Evolutionary conservation across 2,797 vertebrate species (phyloP), one percentile per base, ranked within the genome.

Genomic region (Choloepus didactylus): DNA sequence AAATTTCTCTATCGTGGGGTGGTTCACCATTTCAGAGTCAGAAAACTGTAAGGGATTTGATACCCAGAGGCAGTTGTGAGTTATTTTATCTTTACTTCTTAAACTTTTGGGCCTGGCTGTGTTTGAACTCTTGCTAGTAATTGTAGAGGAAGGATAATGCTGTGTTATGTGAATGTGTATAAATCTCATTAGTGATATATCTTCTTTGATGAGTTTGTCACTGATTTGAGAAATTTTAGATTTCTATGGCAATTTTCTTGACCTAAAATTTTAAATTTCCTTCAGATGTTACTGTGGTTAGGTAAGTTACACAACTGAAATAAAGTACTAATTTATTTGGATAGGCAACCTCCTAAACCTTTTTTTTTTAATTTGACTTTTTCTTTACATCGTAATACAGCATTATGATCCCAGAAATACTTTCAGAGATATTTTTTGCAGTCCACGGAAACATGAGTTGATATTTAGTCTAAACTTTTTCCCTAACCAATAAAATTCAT

Each of bases 381-480:
- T 94, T 75, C 7, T 66, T 90, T 93, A 91, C 38, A 62, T 2
- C 2, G 29, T 18, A 88, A 2, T 44, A 27, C 51, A 79, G 27
- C 62, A 49, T 35, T 94, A 35, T 89, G 31, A 94, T 70, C 6
- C 46, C 14, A 64, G 11, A 92, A 89, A 81, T 9, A 38, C n/a
- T 89, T 87, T 79, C 19, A 87, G 12, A 91, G 46, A 72, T 81
- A 60, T 27, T 97, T 91, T 38, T 59, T 96, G 64, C 97, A 87
- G 90, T 81, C 27, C 44, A 93, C 89, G 35, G 67, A 1, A 87
- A 8, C 2, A 2, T 79, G 69, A 31, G 69, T 89, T 77, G 49
- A 81, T 35, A 95, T 23, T 96, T 87, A 88, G 11, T 59, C 94
- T 92, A 59, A 93, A 96, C 0, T 11, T 93, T 96, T 97, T 91